Base-by-base conservation (phyloP, 2,888 invertebrate genomes). In the Scaptomyza tumidula region DNA sequence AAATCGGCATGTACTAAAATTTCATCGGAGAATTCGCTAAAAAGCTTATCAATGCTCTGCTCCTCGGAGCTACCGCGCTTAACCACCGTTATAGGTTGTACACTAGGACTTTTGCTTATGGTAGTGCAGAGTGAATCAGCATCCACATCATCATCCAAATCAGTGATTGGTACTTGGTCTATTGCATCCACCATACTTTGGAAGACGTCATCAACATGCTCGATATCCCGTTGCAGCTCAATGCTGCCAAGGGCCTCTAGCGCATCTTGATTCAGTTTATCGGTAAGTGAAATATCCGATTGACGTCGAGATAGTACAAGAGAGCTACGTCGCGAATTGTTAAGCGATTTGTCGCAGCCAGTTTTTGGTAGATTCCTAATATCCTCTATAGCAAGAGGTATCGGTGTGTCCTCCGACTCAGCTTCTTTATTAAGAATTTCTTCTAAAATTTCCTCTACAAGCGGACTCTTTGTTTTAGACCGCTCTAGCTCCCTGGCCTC, bases 1-100 rank as follows among this genome's bases (percentile, higher is more conserved):
- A 92, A 91, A 52, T 92, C 91, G 4, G 90, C 90, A 59, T 91
- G 88, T 2, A 90, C 91, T 2, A 92, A 60, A 91, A 92, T 91
- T 62, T 92, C 90, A 75, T 92, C 90, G 3, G 90, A 86, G 29
- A 92, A 88, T 24, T 91, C 73, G 13, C 90, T 89, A 48, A 92
- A 90, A 0, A 92, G 80, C 58, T 91, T 88, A 50, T 92, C 92
- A 48, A 92, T 92, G 62, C 92, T 92, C 16, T 91, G 90, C 27
- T 91, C 91, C 56, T 91, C 90, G 5, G 92, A 91, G 6, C 89
- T 89, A 7, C 90, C 90, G 0, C 90, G 86, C 56, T 85, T 71
- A 1, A 89, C 84, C 7, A 89, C 88, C 1, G 90, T 89, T 1
- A 88, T 61, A 5, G 87, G 89, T 13, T 85, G 86, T 11, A 74